phyloP scores from a whole-genome alignment of 2,888 invertebrate species.

The Phaedon cochleariae region DNA sequence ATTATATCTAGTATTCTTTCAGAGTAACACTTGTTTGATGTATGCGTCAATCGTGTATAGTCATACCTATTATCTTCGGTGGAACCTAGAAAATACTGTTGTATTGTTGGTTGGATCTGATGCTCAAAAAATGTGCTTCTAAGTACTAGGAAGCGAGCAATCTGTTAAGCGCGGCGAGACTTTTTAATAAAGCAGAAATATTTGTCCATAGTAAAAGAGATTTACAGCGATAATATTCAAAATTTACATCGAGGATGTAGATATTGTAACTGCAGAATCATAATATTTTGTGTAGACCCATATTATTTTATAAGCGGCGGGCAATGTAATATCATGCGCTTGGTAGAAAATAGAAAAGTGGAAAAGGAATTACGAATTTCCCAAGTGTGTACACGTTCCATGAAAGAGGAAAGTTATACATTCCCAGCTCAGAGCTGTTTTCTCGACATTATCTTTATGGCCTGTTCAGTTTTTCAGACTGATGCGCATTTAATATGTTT shows the following conservation, averaged over 20 bases:
- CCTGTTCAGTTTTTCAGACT: constrained; percentile 59
- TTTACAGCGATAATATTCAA: neutral
- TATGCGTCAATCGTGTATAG: too few relatives aligned
- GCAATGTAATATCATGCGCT: constrained; percentile 44
- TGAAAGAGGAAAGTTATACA: constrained; percentile 53
- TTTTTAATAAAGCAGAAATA: too few relatives aligned
- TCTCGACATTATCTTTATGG: constrained; percentile 57
- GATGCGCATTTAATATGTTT: constrained; percentile 59
- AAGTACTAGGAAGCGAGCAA: too few relatives aligned
- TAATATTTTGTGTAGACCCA: constrained; percentile 33
- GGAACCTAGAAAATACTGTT: too few relatives aligned
- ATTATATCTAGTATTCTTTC: too few relatives aligned
- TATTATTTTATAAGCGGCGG: constrained; percentile 46
- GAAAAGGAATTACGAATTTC: constrained; percentile 55
- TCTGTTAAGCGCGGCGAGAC: too few relatives aligned
- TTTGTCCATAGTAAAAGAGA: too few relatives aligned
- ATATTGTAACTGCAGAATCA: constrained; percentile 31
- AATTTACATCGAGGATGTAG: neutral
- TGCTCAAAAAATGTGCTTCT: too few relatives aligned
- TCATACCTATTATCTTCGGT: too few relatives aligned
- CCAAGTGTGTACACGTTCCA: constrained; percentile 53
- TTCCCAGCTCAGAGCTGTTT: constrained; percentile 53
- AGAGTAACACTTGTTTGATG: too few relatives aligned
- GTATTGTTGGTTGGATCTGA: too few relatives aligned
- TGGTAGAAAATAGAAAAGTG: constrained; percentile 50